Evolutionary conservation across 2,888 invertebrate species (phyloP).

Genomic region (Apodemia mormo): DNA sequence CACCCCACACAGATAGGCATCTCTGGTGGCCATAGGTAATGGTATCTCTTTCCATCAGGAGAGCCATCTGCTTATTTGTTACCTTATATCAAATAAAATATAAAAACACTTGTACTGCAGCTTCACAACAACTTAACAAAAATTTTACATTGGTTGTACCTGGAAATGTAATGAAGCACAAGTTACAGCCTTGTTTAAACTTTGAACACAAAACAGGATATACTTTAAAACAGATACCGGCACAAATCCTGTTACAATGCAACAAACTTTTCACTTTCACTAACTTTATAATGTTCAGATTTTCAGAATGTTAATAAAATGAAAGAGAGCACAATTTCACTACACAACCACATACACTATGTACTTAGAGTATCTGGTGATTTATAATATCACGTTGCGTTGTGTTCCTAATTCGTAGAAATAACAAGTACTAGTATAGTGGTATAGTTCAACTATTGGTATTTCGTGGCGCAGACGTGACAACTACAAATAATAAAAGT

Average conservation of each 20-base stretch:
- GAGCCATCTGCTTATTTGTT: no score
- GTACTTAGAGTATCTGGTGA: conserved; percentile 6
- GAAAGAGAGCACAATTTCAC: conserved; percentile 25
- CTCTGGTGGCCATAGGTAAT: no score
- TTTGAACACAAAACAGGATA: conserved; percentile 43
- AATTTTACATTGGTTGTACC: background rate
- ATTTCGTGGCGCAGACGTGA: conserved; percentile 31
- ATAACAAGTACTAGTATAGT: background rate
- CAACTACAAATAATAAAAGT: fast-evolving
- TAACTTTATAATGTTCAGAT: background rate
- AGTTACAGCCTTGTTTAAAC: conserved; percentile 57
- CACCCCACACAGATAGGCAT: no score
- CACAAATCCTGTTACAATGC: conserved; percentile 42
- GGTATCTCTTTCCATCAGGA: no score
- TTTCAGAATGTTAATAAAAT: background rate
- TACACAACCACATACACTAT: conserved; percentile 23
- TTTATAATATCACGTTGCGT: conserved; percentile 4
- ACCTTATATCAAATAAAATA: no score
- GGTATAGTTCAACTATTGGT: background rate
- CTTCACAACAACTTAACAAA: background rate
- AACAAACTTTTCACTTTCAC: conserved; percentile 15
- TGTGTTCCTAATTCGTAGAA: background rate
- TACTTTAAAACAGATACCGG: conserved; percentile 40
- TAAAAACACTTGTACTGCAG: no score
- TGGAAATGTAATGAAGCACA: background rate